Evolutionary conservation across 1,140 invertebrate genomes (phyloP), one percentile per base, ranked within the genome.

Genomic region (Drosophila asahinai): DNA sequence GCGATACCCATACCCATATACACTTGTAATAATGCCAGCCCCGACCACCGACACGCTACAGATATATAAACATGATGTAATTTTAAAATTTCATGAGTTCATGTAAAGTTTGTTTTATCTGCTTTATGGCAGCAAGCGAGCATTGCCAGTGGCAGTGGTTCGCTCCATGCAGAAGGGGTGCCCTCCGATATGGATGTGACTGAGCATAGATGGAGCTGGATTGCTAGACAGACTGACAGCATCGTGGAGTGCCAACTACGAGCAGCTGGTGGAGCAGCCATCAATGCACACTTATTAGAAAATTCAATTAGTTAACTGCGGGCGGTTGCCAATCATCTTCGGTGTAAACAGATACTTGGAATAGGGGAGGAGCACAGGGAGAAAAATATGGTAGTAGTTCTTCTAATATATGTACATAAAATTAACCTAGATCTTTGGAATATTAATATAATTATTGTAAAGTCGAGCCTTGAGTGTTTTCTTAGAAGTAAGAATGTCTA

Each of bases 71-170:
- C 65, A 82, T 79, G 45, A 81, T 87, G 75, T 76, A 87, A 80
- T 61, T 82, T 87, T 64, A 80, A 63, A 86, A 86, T 81, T 78
- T 78, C 65, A 77, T 63, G 58, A 78, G 74, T 70, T 81, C 63
- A 64, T 75, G 77, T 66, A 65, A 80, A 81, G 64, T 81, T 86
- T 79, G 65, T 79, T 74, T 81, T 82, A 78, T 86, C 47, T 83
- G 71, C 33, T 61, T 52, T 74, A 52, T 60, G 59, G 38, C 52
- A 58, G 55, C 30, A 47, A 42, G 57, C 47, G 25, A 43, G 19
- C 25, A 25, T 25, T 15, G 30, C 33, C 55, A 25, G 27, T 11
- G 38, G 55, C 54, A 15, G n/a, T 64, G 33, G 2, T 57, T 3
- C 54, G 15, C 33, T 25, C 22, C 54, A 14, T 57, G 58, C 70